Evolutionary conservation across 2,888 invertebrate genomes (phyloP).

Genomic region (Drosophila prostipennis): DNA sequence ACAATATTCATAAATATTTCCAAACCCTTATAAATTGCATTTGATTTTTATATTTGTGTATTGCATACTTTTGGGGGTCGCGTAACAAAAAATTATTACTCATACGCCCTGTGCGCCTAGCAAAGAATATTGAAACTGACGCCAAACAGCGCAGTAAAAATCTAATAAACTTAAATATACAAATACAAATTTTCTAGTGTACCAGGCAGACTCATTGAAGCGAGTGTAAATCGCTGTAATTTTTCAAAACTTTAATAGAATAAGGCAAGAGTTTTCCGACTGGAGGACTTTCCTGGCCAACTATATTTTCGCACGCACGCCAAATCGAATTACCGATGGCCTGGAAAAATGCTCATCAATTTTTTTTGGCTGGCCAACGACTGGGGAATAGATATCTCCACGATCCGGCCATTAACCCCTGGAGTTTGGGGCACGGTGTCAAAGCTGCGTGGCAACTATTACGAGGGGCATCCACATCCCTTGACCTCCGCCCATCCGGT

Average conservation of each 20-base stretch:
- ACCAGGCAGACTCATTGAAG: neutral
- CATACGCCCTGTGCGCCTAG: too few species aligned
- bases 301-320: conserved; percentile 10
- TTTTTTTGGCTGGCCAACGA: conserved; percentile 34
- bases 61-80: too few species aligned
- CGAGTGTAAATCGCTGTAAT: neutral
- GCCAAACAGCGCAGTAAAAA: too few species aligned
- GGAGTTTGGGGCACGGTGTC: conserved; percentile 8
- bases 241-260: conserved; percentile 9
- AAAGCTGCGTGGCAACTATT: conserved; percentile 59
- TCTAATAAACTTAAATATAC: too few species aligned
- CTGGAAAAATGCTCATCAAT: conserved; percentile 64
- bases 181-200: neutral
- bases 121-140: too few species aligned
- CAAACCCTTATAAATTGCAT: too few species aligned
- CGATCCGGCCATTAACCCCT: conserved; percentile 43
- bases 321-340: conserved; percentile 50
- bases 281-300: neutral
- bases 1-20: too few species aligned
- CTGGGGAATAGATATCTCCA: conserved; percentile 16
- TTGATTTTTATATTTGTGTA: too few species aligned
- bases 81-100: too few species aligned
- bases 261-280: neutral
- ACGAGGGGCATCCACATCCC: conserved; percentile 36
- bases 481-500: conserved; percentile 8